These are phyloP conservation scores for Stratiolaelaps scimitus DNA, from an alignment of 1,140 invertebrate genomes.

Conservation along the genomic window DNA sequence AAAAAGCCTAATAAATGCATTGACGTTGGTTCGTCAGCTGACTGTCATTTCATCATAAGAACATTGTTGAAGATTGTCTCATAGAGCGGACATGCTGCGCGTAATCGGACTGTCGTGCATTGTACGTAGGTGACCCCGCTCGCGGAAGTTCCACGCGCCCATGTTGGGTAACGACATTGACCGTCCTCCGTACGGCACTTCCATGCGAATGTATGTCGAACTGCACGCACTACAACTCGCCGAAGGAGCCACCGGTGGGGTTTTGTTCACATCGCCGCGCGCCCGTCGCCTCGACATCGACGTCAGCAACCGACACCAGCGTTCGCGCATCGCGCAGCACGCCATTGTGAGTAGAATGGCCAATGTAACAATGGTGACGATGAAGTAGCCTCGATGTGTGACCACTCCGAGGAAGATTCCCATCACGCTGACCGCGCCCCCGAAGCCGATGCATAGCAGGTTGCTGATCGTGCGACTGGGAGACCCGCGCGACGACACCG, in stretches of 20 bases:
- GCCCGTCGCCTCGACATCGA: background rate
- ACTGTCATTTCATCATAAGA: too few relatives aligned
- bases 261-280: background rate
- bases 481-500: conserved; percentile 14
- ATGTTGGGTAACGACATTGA: conserved; percentile 19
- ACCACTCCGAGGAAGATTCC: conserved; percentile 8
- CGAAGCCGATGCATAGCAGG: conserved; percentile 27
- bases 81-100: background rate
- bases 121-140: background rate
- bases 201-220: conserved; percentile 25
- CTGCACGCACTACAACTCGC: conserved; percentile 2
- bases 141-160: conserved; percentile 6
- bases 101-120: conserved; percentile 1
- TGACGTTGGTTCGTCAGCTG: too few relatives aligned
- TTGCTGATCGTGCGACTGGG: conserved; percentile 19
- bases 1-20: too few relatives aligned
- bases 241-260: background rate
- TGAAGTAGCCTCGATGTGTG: conserved; percentile 11
- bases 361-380: background rate
- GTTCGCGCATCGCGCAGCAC: background rate
- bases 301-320: background rate
- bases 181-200: background rate
- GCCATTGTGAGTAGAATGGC: background rate
- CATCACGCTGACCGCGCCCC: conserved; percentile 21
- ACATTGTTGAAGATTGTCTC: background rate